Evolutionary conservation across 2,113 vertebrate genomes (phyloP).

Genomic region (Odontophorus gujanensis): DNA sequence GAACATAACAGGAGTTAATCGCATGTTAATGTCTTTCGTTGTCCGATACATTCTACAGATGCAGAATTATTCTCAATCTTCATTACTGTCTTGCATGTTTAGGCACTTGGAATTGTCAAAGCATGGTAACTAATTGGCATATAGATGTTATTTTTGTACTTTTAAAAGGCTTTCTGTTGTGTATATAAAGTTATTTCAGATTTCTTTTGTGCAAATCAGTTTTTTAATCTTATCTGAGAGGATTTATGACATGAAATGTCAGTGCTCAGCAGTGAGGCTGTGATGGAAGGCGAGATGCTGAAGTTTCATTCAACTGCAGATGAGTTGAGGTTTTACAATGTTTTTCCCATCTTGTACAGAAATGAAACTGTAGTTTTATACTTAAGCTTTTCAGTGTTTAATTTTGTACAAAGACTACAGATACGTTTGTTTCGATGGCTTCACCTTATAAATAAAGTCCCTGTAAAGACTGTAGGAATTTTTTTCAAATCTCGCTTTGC

Average conservation of each 20-base stretch:
- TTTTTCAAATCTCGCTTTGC: neutral
- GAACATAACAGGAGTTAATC: slow-evolving; percentile 34
- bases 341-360: slow-evolving; percentile 58
- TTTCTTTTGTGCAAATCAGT: slow-evolving; percentile 77
- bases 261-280: slow-evolving; percentile 61
- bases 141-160: slow-evolving; percentile 85
- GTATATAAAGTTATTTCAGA: slow-evolving; percentile 71
- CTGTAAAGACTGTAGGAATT: neutral
- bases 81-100: slow-evolving; percentile 73
- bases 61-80: slow-evolving; percentile 29
- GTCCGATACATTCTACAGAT: slow-evolving; percentile 51
- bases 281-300: neutral
- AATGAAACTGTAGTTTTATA: slow-evolving; percentile 62
- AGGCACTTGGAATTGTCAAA: slow-evolving; percentile 63
- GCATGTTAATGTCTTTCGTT: slow-evolving; percentile 53
- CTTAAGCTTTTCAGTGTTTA: slow-evolving; percentile 37
- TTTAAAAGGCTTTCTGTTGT: slow-evolving; percentile 71
- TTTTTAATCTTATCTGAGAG: slow-evolving; percentile 72
- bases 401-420: slow-evolving; percentile 43
- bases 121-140: slow-evolving; percentile 72
- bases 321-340: neutral
- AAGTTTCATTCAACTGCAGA: slow-evolving; percentile 6
- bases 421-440: neutral
- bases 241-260: slow-evolving; percentile 68
- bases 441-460: slow-evolving; percentile 11